Evolutionary conservation across 2,888 invertebrate genomes (phyloP), one percentile per base, ranked within the genome.

Genomic region (Drosophila maculinotata): DNA sequence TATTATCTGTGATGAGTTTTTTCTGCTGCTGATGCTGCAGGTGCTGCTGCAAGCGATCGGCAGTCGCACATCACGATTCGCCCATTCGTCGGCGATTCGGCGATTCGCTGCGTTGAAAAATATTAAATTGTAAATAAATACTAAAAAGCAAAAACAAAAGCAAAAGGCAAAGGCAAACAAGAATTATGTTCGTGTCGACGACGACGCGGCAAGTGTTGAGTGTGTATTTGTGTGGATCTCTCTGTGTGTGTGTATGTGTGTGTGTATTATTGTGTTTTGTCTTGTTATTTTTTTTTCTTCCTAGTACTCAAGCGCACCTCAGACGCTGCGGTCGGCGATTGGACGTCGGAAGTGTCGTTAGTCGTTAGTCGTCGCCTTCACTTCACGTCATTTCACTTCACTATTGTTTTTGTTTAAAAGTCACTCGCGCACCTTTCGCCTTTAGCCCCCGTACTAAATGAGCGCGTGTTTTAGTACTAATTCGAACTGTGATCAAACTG

Each of bases 231-330:
- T n/a, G n/a, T n/a, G n/a, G n/a, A n/a, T n/a, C 20, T 20, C 20
- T 58, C 39, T 33, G 39, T 25, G 20, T 45, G 52, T 33, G 25
- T 41, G 53, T 23, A 33, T 31, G 51, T 42, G 41, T 45, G 49
- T 44, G 14, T 48, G 36, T 26, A 38, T 25, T 65, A 35, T 58
- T 62, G 47, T 60, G 57, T 56, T 52, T 17, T 45, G 15, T 44
- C 23, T 26, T 30, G 10, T 1, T 4, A 17, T 38, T 17, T 17
- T 68, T 56, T 60, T 38, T 62, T 26, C 36, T 35, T 58, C 48
- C 45, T 80, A 81, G 81, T 85, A 72, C 76, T 82, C 71, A 74
- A 74, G 71, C 76, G 79, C 69, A 85, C 76, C 82, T 82, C 79
- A 74, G 53, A 60, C 79, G 63, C 60, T 71, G 71, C 82, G 82